Conservation (phyloP, 2,797 vertebrate genomes). For the Otus scops region DNA sequence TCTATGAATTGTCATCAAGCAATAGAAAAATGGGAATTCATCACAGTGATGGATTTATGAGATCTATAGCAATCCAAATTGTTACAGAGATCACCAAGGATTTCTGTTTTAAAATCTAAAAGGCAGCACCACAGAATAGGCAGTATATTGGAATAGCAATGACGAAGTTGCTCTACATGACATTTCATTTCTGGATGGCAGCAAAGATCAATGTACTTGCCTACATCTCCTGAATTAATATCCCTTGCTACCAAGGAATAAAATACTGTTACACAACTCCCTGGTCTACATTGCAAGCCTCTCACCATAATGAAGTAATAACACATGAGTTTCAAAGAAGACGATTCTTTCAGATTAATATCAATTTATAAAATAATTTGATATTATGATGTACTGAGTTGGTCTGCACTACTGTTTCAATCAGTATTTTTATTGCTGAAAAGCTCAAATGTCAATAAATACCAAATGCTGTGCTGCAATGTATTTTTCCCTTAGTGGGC, state of each 20-base stretch:
- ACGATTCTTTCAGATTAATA: neutral
- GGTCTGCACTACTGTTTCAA: neutral
- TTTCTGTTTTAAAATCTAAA: conserved; percentile 38
- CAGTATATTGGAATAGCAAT: conserved; percentile 18
- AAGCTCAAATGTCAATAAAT: neutral
- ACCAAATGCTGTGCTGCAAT: neutral
- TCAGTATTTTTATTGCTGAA: neutral
- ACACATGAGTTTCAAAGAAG: neutral
- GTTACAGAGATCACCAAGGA: neutral
- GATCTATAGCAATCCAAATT: neutral
- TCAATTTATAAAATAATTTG: conserved; percentile 14
- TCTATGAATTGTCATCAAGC: neutral
- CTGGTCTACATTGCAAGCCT: conserved; percentile 10
- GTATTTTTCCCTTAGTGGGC: neutral
- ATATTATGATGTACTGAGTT: neutral
- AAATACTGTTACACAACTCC: neutral
- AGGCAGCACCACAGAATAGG: neutral
- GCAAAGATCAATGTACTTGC: conserved; percentile 67
- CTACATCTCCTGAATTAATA: conserved; percentile 60
- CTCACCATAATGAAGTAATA: conserved; percentile 3
- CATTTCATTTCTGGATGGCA: conserved; percentile 64
- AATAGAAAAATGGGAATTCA: neutral
- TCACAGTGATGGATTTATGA: neutral
- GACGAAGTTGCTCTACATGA: conserved; percentile 23
- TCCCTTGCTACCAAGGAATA: conserved; percentile 7